Conservation (phyloP, 1,140 invertebrate genomes). For the Pseudomyrmex cubaensis region DNA sequence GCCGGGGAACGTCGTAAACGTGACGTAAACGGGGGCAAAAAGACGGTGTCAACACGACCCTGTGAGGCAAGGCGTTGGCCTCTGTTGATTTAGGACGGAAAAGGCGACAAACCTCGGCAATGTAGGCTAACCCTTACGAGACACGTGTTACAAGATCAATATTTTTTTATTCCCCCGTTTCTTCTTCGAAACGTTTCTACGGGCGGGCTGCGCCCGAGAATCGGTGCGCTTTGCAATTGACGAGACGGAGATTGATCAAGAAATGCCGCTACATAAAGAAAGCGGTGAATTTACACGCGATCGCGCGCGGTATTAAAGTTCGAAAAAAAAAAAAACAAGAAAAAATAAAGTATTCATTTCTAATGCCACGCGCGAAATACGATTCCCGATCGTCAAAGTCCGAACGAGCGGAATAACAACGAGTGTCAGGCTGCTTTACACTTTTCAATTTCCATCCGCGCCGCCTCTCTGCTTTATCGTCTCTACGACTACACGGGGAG, state of each 20-base stretch:
- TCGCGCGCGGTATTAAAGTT: neutral
- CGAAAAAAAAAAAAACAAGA: neutral
- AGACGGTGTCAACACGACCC: constrained; percentile 69
- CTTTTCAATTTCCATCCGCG: constrained; percentile 72
- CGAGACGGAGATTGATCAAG: neutral
- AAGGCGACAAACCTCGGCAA: constrained; percentile 70
- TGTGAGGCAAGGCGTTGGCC: constrained; percentile 61
- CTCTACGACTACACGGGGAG: constrained; percentile 38
- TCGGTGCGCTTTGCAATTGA: constrained; percentile 7
- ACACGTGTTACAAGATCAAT: constrained; percentile 77
- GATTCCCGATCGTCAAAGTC: constrained; percentile 20
- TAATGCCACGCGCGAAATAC: neutral
- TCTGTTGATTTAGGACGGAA: constrained; percentile 78
- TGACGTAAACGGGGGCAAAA: constrained; percentile 67
- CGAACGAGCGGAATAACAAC: constrained; percentile 24
- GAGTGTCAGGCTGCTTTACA: constrained; percentile 61
- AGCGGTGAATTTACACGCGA: neutral
- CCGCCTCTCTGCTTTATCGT: constrained; percentile 60
- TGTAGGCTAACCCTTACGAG: constrained; percentile 72
- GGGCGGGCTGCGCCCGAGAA: constrained; percentile 10
- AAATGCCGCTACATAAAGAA: neutral
- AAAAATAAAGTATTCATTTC: constrained; percentile 15
- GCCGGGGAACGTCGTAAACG: constrained; percentile 52
- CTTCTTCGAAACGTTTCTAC: constrained; percentile 18
- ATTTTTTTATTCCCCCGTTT: constrained; percentile 70